phyloP scores from a whole-genome alignment of 2,888 invertebrate species.

The Diloba caeruleocephala region DNA sequence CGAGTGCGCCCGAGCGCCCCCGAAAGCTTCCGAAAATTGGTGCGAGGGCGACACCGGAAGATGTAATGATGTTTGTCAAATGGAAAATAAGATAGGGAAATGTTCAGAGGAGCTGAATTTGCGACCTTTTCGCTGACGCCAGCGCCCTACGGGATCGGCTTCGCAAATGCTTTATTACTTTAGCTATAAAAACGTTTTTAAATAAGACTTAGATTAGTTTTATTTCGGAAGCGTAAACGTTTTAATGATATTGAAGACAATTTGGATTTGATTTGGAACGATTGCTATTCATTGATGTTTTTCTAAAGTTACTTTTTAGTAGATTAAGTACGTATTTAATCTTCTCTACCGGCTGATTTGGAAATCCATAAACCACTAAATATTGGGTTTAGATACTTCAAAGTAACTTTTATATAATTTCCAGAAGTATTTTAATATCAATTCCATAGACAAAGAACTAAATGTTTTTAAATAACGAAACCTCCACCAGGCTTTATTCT shows the following conservation, averaged over 20 bases:
- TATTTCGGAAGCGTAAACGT: conserved; percentile 30
- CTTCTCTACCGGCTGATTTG: not conserved
- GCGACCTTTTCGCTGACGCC: conserved; percentile 80
- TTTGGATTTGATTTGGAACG: conserved; percentile 8
- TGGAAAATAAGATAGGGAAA: conserved; percentile 89
- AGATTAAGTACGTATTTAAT: too few relatives aligned
- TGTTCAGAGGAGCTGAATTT: conserved; percentile 79
- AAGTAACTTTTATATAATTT: too few relatives aligned
- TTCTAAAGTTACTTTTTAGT: not conserved
- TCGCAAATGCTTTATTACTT: conserved; percentile 53
- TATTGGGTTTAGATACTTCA: too few relatives aligned
- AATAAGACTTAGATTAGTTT: conserved; percentile 54
- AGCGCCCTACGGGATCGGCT: conserved; percentile 54
- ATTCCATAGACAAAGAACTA: conserved; percentile 35
- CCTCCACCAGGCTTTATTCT: conserved; percentile 29
- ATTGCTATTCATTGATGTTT: conserved; percentile 12
- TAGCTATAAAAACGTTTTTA: conserved; percentile 51
- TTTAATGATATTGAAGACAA: conserved; percentile 28
- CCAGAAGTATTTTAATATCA: conserved; percentile 21
- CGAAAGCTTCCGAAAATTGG: conserved; percentile 77
- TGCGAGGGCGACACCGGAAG: conserved; percentile 80
- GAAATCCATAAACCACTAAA: not conserved
- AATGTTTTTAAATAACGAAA: conserved; percentile 36
- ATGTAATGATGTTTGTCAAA: conserved; percentile 89
- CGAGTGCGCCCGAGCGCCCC: conserved; percentile 72